These are phyloP conservation scores for Potamarius usumacintae DNA, from an alignment of 2,113 vertebrate genomes.

Conservation along the genomic window DNA sequence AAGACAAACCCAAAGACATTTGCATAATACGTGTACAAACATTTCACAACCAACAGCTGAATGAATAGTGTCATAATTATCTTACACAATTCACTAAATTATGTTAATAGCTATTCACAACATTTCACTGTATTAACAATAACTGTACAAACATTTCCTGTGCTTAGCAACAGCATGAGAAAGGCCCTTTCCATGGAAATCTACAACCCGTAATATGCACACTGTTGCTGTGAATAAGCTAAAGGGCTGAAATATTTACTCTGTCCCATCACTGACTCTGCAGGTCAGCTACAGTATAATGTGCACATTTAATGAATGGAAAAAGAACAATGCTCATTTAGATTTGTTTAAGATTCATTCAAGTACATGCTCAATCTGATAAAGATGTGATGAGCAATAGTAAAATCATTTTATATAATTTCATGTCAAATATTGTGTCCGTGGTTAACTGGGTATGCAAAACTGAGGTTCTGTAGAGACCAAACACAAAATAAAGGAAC, in stretches of 20 bases:
- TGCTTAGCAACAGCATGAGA: slow-evolving; percentile 41
- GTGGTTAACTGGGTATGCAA: background rate
- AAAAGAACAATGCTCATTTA: slow-evolving; percentile 4
- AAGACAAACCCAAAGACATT: slow-evolving; percentile 1
- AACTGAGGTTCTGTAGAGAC: background rate
- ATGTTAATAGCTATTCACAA: slow-evolving; percentile 58
- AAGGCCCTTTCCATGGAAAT: slow-evolving; percentile 32
- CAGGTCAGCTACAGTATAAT: slow-evolving; percentile 8
- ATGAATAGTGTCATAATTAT: slow-evolving; percentile 24
- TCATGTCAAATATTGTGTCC: background rate
- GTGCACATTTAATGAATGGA: slow-evolving; percentile 37
- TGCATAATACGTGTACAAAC: slow-evolving; percentile 37
- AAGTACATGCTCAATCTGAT: background rate
- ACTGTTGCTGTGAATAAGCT: slow-evolving; percentile 19
- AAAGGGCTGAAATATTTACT: slow-evolving; percentile 14
- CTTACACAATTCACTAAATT: slow-evolving; percentile 31
- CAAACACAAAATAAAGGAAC: background rate
- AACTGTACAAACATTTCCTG: slow-evolving; percentile 49
- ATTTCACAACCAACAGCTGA: background rate
- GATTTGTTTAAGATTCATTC: background rate
- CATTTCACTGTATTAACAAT: slow-evolving; percentile 63
- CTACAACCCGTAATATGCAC: slow-evolving; percentile 41
- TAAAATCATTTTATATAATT: background rate
- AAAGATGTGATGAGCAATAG: background rate
- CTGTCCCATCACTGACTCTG: background rate